phyloP scores from a whole-genome alignment of 2,888 invertebrate species.

The Neoascia interrupta region DNA sequence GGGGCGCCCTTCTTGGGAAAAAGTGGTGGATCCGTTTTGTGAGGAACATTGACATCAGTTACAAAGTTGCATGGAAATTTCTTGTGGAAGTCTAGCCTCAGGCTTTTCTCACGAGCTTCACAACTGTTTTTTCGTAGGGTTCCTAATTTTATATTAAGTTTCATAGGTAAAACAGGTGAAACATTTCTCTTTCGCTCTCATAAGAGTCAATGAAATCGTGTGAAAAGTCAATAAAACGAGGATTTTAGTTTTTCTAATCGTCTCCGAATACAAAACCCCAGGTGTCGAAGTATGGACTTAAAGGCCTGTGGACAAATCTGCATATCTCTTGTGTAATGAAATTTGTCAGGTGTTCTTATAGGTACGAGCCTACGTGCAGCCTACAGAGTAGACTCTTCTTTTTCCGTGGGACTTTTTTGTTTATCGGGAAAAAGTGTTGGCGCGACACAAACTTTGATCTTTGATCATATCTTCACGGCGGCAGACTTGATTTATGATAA shows the following conservation, averaged over 20 bases:
- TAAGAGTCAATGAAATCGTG: too few species aligned
- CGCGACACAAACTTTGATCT: constrained; percentile 5
- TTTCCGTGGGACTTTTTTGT: not conserved
- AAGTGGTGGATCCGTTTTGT: too few species aligned
- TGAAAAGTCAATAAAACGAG: constrained; percentile 37
- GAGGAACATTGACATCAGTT: too few species aligned
- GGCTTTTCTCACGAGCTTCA: too few species aligned
- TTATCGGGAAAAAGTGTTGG: not conserved
- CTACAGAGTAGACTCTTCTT: constrained; percentile 4
- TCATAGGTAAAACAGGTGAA: too few species aligned
- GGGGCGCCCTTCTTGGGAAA: not conserved
- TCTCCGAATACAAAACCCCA: not conserved
- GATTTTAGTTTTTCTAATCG: not conserved
- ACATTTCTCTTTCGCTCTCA: too few species aligned
- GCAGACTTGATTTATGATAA: constrained; percentile 21
- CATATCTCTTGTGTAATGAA: not conserved
- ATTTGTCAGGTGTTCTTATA: constrained; percentile 46
- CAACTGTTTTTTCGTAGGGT: not conserved
- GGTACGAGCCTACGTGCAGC: constrained; percentile 36
- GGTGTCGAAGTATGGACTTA: constrained; percentile 2
- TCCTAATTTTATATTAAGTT: constrained; percentile 18
- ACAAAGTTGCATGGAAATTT: too few species aligned
- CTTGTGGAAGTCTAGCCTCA: too few species aligned
- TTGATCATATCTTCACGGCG: constrained; percentile 6
- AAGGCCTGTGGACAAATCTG: too few species aligned